Evolutionary conservation across 2,797 vertebrate species (phyloP), one percentile per base, ranked within the genome.

Genomic region (Lophius americanus): DNA sequence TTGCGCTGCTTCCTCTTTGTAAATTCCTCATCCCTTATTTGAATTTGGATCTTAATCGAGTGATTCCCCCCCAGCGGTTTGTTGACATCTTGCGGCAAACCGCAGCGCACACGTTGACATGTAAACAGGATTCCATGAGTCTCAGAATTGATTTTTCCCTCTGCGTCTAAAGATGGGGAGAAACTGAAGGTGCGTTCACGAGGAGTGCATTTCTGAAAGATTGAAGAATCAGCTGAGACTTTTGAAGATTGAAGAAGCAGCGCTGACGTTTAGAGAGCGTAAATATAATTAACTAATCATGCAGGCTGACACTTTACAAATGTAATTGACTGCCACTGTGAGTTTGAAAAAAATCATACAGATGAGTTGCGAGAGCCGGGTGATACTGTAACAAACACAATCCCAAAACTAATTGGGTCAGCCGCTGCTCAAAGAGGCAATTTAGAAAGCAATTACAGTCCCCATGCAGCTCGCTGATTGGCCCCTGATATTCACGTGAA

Each of bases 261-360:
- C 32, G 23, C 46, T 79, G 42, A 72, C 64, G 41, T 78, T 65
- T 63, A 55, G 42, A 81, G 69, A 76, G 77, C 41, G 64, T 87
- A 91, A 88, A 89, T 85, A 85, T 88, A 86, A 89, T 91, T 88
- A 86, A 88, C 79, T 85, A 88, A 91, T 90, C 89, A 84, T 64
- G 70, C 82, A 35, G 70, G 76, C 82, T 79, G 88, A 89, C 88
- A 86, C 68, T 78, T 88, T 85, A 81, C 75, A 87, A 86, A 90
- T 81, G 79, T 85, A 89, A 90, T 86, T 85, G 84, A 85, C 85
- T 91, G 86, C 83, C 82, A 83, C 62, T 79, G 83, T 64, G 81
- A 81, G 87, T 89, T 85, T 89, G 73, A 91, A 89, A 91, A 23
- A 85, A 89, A 86, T 87, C 78, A 88, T 80, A 75, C 71, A 74